Evolutionary conservation across 2,888 invertebrate species (phyloP), one percentile per base, ranked within the genome.

Genomic region (Euphydryas editha): DNA sequence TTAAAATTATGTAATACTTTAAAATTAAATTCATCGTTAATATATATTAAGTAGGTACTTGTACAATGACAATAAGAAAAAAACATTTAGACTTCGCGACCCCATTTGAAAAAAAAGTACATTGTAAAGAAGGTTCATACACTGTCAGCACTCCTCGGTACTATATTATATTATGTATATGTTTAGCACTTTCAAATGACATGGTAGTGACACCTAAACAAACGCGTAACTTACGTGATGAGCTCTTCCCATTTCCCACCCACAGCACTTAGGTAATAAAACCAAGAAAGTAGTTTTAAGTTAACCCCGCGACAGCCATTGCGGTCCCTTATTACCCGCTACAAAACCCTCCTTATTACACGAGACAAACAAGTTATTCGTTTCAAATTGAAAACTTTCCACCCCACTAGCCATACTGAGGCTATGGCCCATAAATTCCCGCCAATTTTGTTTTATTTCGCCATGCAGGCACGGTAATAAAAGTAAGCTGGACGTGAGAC

Each of bases 301-400:
- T 85, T 88, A 88, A 84, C 54, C 89, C 83, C 86, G 84, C 83
- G 87, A 89, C 88, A 87, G 85, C 84, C 84, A 88, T 90, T 82
- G 88, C 80, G 81, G 81, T 82, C 87, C 88, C 87, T 82, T 88
- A 90, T 88, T 87, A 88, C 89, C 83, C 82, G 78, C 83, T 73
- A 80, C 87, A 88, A 91, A 90, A 84, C 89, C 90, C 86, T 86
- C 84, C 90, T 89, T 92, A 91, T 90, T 90, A 90, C 88, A 79
- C 81, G 79, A 86, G 86, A 90, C 91, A 91, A 91, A 91, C 91
- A 91, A 89, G 88, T 92, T 90, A 92, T 92, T 89, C 90, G 90
- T 91, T 92, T 91, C 91, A 90, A 91, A 92, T 92, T 92, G 92
- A 92, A 92, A 92, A 91, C 88, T 92, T 90, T 90, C 89, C 89